Evolutionary conservation across 1,140 invertebrate species (phyloP).

Genomic region (Polypedilum pembai): DNA sequence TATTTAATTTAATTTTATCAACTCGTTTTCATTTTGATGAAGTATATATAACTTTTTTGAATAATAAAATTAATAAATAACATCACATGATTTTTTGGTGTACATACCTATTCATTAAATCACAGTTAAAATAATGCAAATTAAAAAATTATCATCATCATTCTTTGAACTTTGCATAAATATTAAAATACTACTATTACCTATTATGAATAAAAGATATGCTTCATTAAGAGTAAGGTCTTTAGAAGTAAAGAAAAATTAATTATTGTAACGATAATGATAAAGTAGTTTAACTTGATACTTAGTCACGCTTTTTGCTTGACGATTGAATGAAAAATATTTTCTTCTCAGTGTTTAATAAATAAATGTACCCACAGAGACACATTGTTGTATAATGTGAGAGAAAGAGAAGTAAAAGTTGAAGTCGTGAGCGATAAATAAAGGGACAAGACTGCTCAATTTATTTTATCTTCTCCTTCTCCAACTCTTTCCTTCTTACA

Average conservation of each 20-base stretch:
- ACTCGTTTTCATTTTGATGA: not conserved
- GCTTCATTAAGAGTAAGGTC: not conserved
- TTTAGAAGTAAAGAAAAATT: not conserved
- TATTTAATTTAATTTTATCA: not conserved
- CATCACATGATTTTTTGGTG: not conserved
- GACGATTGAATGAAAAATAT: not conserved
- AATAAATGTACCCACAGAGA: too few species aligned
- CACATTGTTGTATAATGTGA: too few species aligned
- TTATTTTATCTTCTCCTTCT: too few species aligned
- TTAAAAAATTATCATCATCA: not conserved
- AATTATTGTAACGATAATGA: not conserved
- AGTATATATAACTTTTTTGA: not conserved
- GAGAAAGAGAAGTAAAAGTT: too few species aligned
- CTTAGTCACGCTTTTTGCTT: constrained; percentile 10
- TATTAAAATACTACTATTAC: not conserved
- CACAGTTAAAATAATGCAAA: not conserved
- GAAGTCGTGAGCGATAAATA: too few species aligned
- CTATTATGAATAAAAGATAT: not conserved
- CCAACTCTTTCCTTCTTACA: too few species aligned
- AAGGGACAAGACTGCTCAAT: too few species aligned
- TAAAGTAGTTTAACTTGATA: not conserved
- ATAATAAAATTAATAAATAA: not conserved
- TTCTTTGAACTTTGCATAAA: constrained; percentile 12
- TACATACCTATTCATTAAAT: not conserved
- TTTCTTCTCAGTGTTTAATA: not conserved